A percentile compares a stretch with the other conserved stretches of the same genome.
These are phyloP conservation scores for Channa striata DNA, from an alignment of 2,797 vertebrate genomes.

Conservation along the genomic window DNA sequence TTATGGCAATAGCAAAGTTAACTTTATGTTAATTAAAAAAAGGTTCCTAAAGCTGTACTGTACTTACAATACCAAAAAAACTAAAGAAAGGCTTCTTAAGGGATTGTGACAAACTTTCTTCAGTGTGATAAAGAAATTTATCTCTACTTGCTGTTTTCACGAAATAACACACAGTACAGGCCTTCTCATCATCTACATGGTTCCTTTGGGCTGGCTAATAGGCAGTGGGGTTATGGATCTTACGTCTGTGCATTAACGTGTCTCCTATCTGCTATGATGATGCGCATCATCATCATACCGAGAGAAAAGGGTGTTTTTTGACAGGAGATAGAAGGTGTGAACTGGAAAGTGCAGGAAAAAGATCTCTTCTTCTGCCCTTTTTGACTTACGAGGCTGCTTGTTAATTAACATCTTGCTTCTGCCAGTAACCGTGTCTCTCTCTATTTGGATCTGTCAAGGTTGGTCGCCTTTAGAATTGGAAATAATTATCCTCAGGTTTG, in stretches of 20 bases:
- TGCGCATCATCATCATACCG: background rate
- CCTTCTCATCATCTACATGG: background rate
- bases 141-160: background rate
- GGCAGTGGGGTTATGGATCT: background rate
- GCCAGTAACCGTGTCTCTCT: constrained; percentile 6
- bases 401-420: constrained; percentile 30
- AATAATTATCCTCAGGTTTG: constrained; percentile 9
- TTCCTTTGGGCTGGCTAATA: background rate
- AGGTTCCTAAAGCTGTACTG: no score
- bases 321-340: constrained; percentile 6
- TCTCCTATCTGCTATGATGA: background rate
- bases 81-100: no score
- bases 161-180: background rate
- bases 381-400: constrained; percentile 14
- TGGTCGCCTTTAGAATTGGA: constrained; percentile 1
- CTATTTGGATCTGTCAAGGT: constrained; percentile 14
- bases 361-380: background rate
- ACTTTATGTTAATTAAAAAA: background rate
- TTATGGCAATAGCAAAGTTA: background rate
- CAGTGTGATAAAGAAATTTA: background rate
- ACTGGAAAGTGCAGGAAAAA: constrained; percentile 16
- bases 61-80: no score
- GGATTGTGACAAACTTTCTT: no score
- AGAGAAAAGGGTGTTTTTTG: constrained; percentile 2
- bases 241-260: background rate